Conservation (phyloP, 2,888 invertebrate genomes). For the Nineta flava region DNA sequence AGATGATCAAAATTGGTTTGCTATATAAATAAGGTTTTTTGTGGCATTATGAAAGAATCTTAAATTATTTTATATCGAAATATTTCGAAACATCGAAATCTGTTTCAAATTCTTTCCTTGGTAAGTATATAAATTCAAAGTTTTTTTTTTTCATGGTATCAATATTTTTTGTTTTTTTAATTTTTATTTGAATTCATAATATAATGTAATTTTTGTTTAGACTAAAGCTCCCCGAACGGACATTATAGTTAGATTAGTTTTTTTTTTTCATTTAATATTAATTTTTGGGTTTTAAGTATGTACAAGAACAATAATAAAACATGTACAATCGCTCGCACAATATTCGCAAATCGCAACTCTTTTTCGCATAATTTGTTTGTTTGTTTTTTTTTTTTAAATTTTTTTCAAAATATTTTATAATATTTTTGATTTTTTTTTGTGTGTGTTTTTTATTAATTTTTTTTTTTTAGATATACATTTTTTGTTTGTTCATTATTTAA, state of each 20-base stretch:
- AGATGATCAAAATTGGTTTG: too few species aligned
- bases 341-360: neutral
- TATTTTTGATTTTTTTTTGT: neutral
- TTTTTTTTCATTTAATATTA: neutral
- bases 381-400: neutral
- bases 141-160: neutral
- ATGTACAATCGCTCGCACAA: slow-evolving; percentile 1
- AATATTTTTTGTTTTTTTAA: neutral
- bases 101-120: neutral
- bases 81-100: neutral
- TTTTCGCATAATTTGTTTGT: neutral
- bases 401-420: slow-evolving; percentile 7
- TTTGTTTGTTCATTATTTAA: slow-evolving; percentile 5
- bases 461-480: neutral
- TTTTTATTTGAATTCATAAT: neutral
- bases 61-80: too few species aligned
- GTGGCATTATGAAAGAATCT: too few species aligned
- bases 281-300: slow-evolving; percentile 3
- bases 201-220: neutral
- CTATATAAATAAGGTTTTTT: too few species aligned
- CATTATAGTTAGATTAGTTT: slow-evolving; percentile 1
- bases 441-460: slow-evolving; percentile 2
- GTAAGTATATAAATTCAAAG: neutral
- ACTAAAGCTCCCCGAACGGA: slow-evolving; percentile 7
- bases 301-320: slow-evolving; percentile 7